Evolutionary conservation across 1,140 invertebrate species (phyloP), one percentile per base, ranked within the genome.

Genomic region (Trichoplusia ni): DNA sequence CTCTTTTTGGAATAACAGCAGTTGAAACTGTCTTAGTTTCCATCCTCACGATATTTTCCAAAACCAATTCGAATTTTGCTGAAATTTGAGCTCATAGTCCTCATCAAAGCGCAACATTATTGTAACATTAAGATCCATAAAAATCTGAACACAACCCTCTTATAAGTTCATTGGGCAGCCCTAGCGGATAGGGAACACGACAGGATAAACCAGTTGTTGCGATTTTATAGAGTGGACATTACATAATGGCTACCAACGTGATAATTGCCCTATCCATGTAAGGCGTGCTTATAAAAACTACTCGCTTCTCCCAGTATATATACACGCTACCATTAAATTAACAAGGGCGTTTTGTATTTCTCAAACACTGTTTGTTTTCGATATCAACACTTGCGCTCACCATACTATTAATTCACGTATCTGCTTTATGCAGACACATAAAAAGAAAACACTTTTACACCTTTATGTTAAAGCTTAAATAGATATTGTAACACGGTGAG

Each of bases 201-300:
- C 80, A 54, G 67, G 81, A 75, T 67, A 71, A 76, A 79, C 85
- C 71, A 77, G 82, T 85, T 75, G 81, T 80, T 64, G 74, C 77
- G 85, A 88, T 88, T 88, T 86, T 79, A 85, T 84, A 74, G 73
- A 73, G 71, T 75, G 66, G 67, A 68, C 75, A 82, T 84, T 82
- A 79, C 82, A 75, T 84, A 82, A 82, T 81, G 71, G 66, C 65
- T 65, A 51, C 42, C 56, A 46, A 74, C 44, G 77, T 71, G 69
- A 71, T 73, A 75, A 77, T 73, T 56, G 25, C 47, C 27, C 27
- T 59, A 66, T 54, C 60, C 53, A 16, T 47, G 51, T 64, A 64
- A 53, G 56, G 44, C 53, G 40, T n/a, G 18, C n/a, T 23, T 33
- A 62, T 42, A 69, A 65, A 61, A 65, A 69, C 51, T 0, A 23